Evolutionary conservation across 2,113 vertebrate genomes (phyloP), one percentile per base, ranked within the genome.

Genomic region (Hyla sarda): DNA sequence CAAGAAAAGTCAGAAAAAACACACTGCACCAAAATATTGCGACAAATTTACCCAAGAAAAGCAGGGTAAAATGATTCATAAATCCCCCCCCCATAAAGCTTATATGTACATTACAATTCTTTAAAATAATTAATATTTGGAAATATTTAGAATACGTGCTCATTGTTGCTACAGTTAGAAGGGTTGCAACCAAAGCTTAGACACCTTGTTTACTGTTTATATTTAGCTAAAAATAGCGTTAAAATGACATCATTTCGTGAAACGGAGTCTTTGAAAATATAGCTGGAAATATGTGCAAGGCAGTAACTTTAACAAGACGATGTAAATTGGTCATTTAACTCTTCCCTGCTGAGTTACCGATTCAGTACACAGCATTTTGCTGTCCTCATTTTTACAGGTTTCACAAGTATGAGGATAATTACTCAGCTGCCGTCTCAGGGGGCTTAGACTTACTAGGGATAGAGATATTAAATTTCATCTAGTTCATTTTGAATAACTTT

Each of bases 241-340:
- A 25, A 13, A 81, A 65, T 81, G 10, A 81, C 78, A 62, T 80
- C 23, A 81, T 65, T 45, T 81, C 37, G 58, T 65, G 28, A 81
- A 28, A 19, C 23, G 16, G 28, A 17, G 48, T 52, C 48, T 17
- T 19, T 54, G 48, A 77, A 81, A 62, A 65, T 8, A 7, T 65
- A 47, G 56, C 37, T 81, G 56, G 78, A 81, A 81, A 81, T 65
- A 81, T 81, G 56, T 65, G 30, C 56, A 45, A 19, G 78, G 34
- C 78, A 81, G 28, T 62, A 47, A 28, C 17, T 81, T 65, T 81
- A 62, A 81, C 78, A 62, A 62, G 78, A 62, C 47, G 78, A 62
- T 65, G 58, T 81, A 62, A 65, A 65, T 65, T 65, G 56, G 56
- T 81, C 13, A 62, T 81, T 62, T 65, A 65, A 79, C 34, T 62